A percentile compares a stretch with the other conserved stretches of the same genome.
phyloP scores from a whole-genome alignment of 1,140 invertebrate genomes.

The Cherax quadricarinatus region DNA sequence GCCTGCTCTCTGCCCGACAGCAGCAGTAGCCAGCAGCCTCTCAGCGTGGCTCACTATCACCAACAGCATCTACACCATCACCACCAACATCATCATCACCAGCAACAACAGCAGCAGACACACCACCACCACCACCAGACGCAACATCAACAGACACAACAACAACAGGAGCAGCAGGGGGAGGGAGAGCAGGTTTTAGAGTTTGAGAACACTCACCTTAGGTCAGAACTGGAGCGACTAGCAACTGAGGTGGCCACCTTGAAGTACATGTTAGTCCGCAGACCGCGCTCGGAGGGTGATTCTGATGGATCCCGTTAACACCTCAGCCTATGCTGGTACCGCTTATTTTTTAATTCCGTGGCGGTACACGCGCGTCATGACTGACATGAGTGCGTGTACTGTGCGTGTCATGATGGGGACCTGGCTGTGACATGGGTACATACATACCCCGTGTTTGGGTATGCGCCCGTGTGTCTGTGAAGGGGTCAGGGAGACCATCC shows the following conservation, averaged over 20 bases:
- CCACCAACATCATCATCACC: conserved; percentile 20
- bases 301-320: conserved; percentile 59
- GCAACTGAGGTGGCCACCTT: conserved; percentile 95
- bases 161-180: conserved; percentile 51
- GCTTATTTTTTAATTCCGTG: no score
- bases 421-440: conserved; percentile 63
- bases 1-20: conserved; percentile 31
- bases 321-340: not conserved
- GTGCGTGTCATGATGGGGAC: conserved; percentile 44
- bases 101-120: conserved; percentile 16
- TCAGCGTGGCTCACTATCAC: conserved; percentile 34
- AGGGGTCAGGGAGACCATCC: not conserved
- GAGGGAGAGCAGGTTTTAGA: conserved; percentile 58
- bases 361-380: not conserved
- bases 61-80: conserved; percentile 10
- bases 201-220: conserved; percentile 78
- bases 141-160: conserved; percentile 74
- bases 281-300: conserved; percentile 56
- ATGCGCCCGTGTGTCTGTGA: conserved; percentile 32
- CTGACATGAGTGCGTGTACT: not conserved
- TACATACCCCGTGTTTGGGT: not conserved
- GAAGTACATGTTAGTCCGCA: conserved; percentile 80
- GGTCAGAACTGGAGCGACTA: conserved; percentile 89
- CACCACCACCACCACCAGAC: conserved; percentile 80
- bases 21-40: conserved; percentile 41